Conservation (phyloP, 2,113 vertebrate genomes). For the Speoplatyrhinus poulsoni region DNA sequence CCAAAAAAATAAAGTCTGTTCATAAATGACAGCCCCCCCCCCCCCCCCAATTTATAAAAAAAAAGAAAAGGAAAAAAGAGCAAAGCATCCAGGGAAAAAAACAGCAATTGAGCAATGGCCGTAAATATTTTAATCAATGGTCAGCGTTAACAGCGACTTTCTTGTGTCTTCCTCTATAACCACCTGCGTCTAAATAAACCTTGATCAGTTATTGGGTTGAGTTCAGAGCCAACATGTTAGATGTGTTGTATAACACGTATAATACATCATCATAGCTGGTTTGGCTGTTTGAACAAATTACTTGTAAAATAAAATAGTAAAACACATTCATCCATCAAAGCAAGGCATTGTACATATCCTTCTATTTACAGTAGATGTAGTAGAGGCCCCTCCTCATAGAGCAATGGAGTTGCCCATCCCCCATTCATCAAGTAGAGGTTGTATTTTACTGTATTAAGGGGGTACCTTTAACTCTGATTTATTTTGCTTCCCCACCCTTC, state of each 20-base stretch:
- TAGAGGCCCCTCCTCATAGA: too few species aligned
- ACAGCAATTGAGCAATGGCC: not conserved
- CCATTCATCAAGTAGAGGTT: too few species aligned
- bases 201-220: not conserved
- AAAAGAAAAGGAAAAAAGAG: too few species aligned
- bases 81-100: not conserved
- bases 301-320: too few species aligned
- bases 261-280: not conserved
- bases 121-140: not conserved
- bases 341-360: too few species aligned
- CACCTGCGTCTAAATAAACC: not conserved
- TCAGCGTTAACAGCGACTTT: not conserved
- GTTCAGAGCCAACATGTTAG: not conserved
- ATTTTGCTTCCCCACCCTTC: not conserved
- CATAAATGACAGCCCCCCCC: too few species aligned
- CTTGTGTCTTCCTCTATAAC: conserved; percentile 1
- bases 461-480: not conserved
- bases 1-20: too few species aligned
- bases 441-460: conserved; percentile 2
- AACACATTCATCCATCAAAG: too few species aligned
- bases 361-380: too few species aligned
- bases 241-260: not conserved
- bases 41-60: not conserved
- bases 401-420: too few species aligned
- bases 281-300: not conserved